A percentile compares a stretch with the other conserved stretches of the same genome.
Evolutionary conservation across 1,140 invertebrate genomes (phyloP).

Genomic region (Pemphigus obesinymphae): DNA sequence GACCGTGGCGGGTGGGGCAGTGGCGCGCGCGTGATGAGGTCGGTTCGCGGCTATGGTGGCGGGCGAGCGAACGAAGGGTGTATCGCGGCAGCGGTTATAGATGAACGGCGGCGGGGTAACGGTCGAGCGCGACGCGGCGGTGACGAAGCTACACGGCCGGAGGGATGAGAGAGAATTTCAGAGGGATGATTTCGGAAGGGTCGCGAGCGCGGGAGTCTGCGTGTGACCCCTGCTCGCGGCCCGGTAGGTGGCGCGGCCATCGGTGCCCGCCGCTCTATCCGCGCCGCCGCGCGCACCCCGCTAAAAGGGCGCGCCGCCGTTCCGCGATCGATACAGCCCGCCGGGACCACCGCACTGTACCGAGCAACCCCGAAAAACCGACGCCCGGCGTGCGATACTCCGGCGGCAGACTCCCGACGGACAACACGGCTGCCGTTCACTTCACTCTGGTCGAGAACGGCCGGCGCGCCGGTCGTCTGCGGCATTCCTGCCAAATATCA

Average conservation of each 20-base stretch:
- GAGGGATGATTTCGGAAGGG: slow-evolving; percentile 14
- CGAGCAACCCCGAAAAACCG: slow-evolving; percentile 14
- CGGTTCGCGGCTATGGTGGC: not conserved
- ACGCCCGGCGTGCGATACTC: slow-evolving; percentile 13
- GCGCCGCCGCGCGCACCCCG: not conserved
- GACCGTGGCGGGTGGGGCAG: not conserved
- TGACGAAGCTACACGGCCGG: too few species aligned
- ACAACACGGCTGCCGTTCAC: not conserved
- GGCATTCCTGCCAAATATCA: too few species aligned
- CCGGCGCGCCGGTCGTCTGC: not conserved
- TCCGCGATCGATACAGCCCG: slow-evolving; percentile 37
- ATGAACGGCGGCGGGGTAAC: not conserved
- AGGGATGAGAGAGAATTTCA: not conserved
- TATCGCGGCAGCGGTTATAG: not conserved
- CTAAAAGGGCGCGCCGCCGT: slow-evolving; percentile 32
- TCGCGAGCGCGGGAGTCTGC: not conserved
- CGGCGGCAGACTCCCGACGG: not conserved
- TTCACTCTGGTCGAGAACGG: not conserved
- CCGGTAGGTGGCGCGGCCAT: not conserved
- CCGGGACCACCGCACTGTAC: not conserved
- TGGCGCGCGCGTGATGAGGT: not conserved
- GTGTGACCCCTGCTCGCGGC: not conserved
- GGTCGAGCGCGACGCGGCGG: not conserved
- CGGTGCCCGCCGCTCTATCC: not conserved
- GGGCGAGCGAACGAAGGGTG: not conserved